Percentiles rank a stretch among this genome's conserved stretches.
Conservation (phyloP, 2,888 invertebrate genomes). For the Epirrhoe alternata region DNA sequence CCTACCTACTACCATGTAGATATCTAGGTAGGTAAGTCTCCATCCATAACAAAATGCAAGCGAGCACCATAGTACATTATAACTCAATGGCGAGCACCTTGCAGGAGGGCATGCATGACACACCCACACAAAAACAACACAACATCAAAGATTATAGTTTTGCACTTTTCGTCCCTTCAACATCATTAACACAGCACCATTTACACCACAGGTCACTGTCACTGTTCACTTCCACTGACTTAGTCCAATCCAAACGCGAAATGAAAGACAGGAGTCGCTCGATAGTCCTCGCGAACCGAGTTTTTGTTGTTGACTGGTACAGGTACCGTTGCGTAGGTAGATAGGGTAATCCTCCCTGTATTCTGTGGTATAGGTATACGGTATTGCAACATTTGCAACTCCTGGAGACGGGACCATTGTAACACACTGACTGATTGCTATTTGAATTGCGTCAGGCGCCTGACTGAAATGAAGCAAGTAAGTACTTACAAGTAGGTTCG, state of each 20-base stretch:
- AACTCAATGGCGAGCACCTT: too few relatives aligned
- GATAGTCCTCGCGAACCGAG: neutral
- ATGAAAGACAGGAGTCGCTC: neutral
- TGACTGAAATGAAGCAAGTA: neutral
- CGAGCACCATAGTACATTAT: too few relatives aligned
- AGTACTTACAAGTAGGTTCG: too few relatives aligned
- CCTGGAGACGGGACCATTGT: neutral
- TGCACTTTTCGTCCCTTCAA: neutral
- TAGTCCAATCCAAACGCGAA: neutral
- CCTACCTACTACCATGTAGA: neutral
- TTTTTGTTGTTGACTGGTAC: neutral
- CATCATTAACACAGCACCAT: neutral
- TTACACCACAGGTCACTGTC: neutral
- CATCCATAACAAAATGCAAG: too few relatives aligned
- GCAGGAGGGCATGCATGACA: neutral
- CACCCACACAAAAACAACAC: neutral
- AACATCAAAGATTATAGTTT: neutral
- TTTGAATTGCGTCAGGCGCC: constrained; percentile 4
- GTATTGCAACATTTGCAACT: too few relatives aligned
- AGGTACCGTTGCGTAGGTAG: neutral
- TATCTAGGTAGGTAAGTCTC: too few relatives aligned
- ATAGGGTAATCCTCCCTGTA: too few relatives aligned
- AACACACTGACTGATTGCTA: constrained; percentile 7
- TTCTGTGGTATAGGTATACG: too few relatives aligned
- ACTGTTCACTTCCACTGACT: neutral